These are phyloP conservation scores for Nebria brevicollis DNA, from an alignment of 2,888 invertebrate species.

Conservation along the genomic window DNA sequence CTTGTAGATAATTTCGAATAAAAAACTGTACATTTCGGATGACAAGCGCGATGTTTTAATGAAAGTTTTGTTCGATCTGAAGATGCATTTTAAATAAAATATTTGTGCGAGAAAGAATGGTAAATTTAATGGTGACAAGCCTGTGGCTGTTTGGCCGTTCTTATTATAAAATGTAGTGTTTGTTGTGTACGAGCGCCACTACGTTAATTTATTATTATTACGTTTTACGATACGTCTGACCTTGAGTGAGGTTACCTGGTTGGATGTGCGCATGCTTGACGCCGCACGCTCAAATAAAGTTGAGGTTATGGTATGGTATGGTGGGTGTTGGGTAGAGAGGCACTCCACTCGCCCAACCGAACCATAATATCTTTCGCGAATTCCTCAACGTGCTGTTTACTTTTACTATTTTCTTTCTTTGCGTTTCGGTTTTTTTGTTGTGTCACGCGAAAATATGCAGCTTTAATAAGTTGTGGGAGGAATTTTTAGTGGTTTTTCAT, in stretches of 20 bases:
- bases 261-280: constrained; percentile 23
- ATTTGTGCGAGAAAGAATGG: not conserved
- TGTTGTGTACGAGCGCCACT: constrained; percentile 23
- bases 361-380: constrained; percentile 23
- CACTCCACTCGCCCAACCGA: not conserved
- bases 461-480: constrained; percentile 15
- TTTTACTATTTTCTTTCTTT: constrained; percentile 20
- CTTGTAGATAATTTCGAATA: not conserved
- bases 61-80: no score
- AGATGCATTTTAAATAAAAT: not conserved
- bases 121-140: constrained; percentile 30
- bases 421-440: not conserved
- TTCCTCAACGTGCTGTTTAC: constrained; percentile 18
- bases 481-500: constrained; percentile 19
- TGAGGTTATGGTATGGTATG: constrained; percentile 21
- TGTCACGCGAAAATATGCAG: not conserved
- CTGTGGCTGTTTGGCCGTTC: constrained; percentile 8
- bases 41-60: no score
- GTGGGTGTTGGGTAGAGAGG: not conserved
- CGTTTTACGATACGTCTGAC: constrained; percentile 35
- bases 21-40: not conserved
- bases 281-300: not conserved
- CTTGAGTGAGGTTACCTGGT: constrained; percentile 32
- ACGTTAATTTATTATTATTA: constrained; percentile 41
- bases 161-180: constrained; percentile 27